A percentile compares a stretch with the other conserved stretches of the same genome.
Evolutionary conservation across 1,140 invertebrate genomes (phyloP).

Genomic region (Globodera rostochiensis): DNA sequence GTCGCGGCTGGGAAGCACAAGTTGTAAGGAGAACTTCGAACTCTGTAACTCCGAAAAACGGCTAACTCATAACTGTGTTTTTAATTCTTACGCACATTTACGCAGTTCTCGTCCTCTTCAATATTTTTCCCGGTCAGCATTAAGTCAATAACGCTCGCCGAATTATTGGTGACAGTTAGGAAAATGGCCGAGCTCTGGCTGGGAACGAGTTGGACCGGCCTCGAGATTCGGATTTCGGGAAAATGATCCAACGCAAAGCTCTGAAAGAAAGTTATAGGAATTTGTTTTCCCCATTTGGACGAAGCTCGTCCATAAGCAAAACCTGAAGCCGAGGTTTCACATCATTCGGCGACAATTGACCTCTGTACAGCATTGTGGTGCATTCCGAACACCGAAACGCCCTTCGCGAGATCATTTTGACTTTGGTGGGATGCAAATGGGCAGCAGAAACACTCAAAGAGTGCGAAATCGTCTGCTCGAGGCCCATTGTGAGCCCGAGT

Average conservation of each 20-base stretch:
- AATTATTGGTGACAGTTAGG: slow-evolving; percentile 35
- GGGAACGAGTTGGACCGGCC: slow-evolving; percentile 34
- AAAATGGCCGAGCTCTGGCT: slow-evolving; percentile 44
- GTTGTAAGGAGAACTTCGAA: slow-evolving; percentile 10
- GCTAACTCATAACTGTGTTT: not conserved
- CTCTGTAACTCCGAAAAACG: not conserved
- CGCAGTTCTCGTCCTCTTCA: slow-evolving; percentile 17
- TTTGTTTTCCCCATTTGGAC: too few relatives aligned
- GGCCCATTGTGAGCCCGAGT: slow-evolving; percentile 17
- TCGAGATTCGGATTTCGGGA: slow-evolving; percentile 45
- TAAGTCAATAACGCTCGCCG: slow-evolving; percentile 26
- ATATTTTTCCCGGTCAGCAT: slow-evolving; percentile 15
- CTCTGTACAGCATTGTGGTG: slow-evolving; percentile 38
- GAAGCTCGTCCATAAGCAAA: not conserved
- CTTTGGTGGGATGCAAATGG: slow-evolving; percentile 23
- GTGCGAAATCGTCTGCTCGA: slow-evolving; percentile 39
- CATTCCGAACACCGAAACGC: slow-evolving; percentile 39
- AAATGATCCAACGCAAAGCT: slow-evolving; percentile 35
- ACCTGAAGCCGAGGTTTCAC: slow-evolving; percentile 37
- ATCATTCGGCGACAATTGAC: slow-evolving; percentile 40
- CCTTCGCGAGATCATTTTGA: slow-evolving; percentile 39
- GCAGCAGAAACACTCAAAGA: slow-evolving; percentile 23
- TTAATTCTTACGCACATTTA: slow-evolving; percentile 4
- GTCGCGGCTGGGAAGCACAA: not conserved
- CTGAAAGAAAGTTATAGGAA: slow-evolving; percentile 17